A percentile compares a stretch with the other conserved stretches of the same genome.
phyloP scores from a whole-genome alignment of 2,888 invertebrate genomes.

The Drosophila ezoana region DNA sequence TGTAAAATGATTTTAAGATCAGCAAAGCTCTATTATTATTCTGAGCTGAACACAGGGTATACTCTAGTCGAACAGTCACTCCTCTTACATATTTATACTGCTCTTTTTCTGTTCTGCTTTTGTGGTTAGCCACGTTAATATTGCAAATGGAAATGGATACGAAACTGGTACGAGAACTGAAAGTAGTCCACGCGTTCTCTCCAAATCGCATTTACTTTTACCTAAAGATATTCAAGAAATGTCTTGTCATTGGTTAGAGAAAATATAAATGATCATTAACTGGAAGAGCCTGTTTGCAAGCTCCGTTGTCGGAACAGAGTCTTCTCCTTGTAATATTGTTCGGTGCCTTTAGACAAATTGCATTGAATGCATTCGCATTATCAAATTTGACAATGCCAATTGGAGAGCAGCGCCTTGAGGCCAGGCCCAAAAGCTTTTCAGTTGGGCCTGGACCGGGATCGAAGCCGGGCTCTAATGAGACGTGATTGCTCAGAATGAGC shows the following conservation, averaged over 20 bases:
- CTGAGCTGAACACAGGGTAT: neutral
- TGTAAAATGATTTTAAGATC: too few relatives aligned
- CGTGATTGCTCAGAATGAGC: conserved; percentile 36
- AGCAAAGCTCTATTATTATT: neutral
- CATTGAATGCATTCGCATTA: too few relatives aligned
- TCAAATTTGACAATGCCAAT: neutral
- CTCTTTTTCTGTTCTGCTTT: neutral
- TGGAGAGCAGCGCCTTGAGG: conserved; percentile 5
- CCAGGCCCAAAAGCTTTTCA: conserved; percentile 39
- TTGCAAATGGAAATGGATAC: conserved; percentile 13
- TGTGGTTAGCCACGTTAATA: conserved; percentile 17
- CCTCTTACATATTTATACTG: neutral
- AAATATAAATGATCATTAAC: too few relatives aligned
- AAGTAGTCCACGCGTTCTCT: conserved; percentile 10
- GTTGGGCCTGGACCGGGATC: conserved; percentile 36
- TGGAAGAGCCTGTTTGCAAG: too few relatives aligned
- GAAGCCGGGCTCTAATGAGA: conserved; percentile 30
- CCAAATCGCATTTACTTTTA: neutral
- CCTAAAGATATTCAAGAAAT: neutral
- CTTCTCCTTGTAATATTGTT: too few relatives aligned
- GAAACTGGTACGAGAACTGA: conserved; percentile 9
- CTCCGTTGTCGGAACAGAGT: too few relatives aligned
- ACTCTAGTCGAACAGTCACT: neutral
- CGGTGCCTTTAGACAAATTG: too few relatives aligned
- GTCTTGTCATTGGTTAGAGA: neutral